These are phyloP conservation scores for Oenanthe melanoleuca DNA, from an alignment of 2,113 vertebrate species.

Conservation along the genomic window DNA sequence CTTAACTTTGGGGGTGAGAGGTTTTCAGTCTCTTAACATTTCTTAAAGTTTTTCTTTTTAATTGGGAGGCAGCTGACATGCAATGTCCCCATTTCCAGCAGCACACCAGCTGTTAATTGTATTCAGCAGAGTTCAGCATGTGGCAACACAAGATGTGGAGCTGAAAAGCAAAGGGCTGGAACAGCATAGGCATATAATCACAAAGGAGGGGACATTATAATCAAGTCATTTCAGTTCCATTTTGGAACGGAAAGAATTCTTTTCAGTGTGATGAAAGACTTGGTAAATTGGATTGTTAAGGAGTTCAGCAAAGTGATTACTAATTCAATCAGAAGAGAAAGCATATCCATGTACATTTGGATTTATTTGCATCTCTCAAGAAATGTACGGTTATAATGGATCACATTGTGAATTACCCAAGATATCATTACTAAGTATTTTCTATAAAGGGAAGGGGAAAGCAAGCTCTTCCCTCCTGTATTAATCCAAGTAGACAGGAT, in stretches of 20 bases:
- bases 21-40: not conserved
- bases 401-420: not conserved
- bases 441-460: not conserved
- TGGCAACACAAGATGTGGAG: not conserved
- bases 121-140: not conserved
- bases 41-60: not conserved
- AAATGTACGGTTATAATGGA: not conserved
- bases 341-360: not conserved
- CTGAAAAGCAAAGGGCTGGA: slow-evolving; percentile 29
- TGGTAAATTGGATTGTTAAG: not conserved
- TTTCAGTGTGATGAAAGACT: slow-evolving; percentile 5
- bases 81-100: not conserved
- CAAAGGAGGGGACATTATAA: not conserved
- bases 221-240: not conserved
- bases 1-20: not conserved
- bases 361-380: not conserved
- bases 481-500: not conserved
- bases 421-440: not conserved
- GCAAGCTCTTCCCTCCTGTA: not conserved
- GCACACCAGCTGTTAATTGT: slow-evolving; percentile 24
- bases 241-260: slow-evolving; percentile 14
- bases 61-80: not conserved
- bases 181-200: not conserved
- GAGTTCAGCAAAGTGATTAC: not conserved
- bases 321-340: not conserved